Evolutionary conservation across 2,113 vertebrate species (phyloP).

Genomic region (Mixornis gularis): DNA sequence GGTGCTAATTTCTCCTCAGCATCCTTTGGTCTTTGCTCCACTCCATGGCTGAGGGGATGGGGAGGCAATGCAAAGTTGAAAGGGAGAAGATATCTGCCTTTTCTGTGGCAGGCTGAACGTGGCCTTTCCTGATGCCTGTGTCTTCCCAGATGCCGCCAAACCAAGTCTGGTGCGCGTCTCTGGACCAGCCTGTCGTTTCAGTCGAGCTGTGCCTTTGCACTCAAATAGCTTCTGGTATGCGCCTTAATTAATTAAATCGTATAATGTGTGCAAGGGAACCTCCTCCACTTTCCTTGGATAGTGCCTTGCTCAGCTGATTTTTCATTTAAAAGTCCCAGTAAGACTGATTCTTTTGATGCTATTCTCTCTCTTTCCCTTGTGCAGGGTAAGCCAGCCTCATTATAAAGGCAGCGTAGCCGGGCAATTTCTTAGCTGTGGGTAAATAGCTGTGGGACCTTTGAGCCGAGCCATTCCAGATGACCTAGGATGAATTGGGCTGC

Average conservation of each 20-base stretch:
- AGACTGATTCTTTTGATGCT: background rate
- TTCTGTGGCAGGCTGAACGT: accelerated
- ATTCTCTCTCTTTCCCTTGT: background rate
- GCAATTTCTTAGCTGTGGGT: background rate
- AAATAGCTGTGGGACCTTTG: background rate
- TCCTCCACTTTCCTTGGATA: background rate
- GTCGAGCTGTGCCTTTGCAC: background rate
- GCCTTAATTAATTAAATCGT: background rate
- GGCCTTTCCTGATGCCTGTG: background rate
- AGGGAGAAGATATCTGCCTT: background rate
- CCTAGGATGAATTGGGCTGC: background rate
- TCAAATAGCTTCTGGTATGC: background rate
- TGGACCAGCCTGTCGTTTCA: background rate
- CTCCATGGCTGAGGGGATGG: accelerated
- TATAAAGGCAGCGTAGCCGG: accelerated
- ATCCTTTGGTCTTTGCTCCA: background rate
- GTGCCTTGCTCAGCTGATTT: background rate
- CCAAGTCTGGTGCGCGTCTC: background rate
- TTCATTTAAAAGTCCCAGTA: background rate
- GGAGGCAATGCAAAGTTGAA: background rate
- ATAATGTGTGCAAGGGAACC: background rate
- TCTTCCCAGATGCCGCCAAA: background rate
- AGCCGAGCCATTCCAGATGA: background rate
- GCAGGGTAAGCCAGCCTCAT: background rate
- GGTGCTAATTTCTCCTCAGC: background rate